These are phyloP conservation scores for Fabriciana adippe DNA, from an alignment of 2,888 invertebrate genomes.

Conservation along the genomic window DNA sequence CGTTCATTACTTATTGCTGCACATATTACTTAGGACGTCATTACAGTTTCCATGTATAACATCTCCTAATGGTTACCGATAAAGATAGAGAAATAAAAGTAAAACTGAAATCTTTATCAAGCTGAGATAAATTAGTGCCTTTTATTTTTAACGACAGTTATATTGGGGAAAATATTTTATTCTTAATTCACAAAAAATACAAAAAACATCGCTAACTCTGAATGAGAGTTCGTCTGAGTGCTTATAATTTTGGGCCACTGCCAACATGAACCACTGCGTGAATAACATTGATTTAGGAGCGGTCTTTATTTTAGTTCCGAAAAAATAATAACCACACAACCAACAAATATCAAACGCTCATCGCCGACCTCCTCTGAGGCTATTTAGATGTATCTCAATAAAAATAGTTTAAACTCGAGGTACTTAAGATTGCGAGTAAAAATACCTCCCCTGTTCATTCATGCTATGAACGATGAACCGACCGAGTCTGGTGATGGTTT, in stretches of 20 bases:
- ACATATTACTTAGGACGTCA: constrained; percentile 22
- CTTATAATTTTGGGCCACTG: constrained; percentile 31
- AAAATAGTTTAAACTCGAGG: constrained; percentile 56
- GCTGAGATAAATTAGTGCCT: constrained; percentile 4
- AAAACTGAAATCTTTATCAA: neutral
- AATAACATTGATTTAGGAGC: constrained; percentile 35
- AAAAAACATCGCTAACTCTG: constrained; percentile 23
- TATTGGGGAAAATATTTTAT: constrained; percentile 12
- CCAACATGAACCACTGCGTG: constrained; percentile 31
- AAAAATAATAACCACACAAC: constrained; percentile 30
- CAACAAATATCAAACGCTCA: constrained; percentile 24
- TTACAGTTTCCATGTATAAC: constrained; percentile 15
- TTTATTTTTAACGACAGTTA: constrained; percentile 3
- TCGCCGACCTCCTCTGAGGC: constrained; percentile 29
- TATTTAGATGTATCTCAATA: constrained; percentile 45
- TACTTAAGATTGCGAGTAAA: constrained; percentile 48
- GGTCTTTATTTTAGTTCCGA: constrained; percentile 34
- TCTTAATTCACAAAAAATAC: neutral
- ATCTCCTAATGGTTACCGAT: constrained; percentile 15
- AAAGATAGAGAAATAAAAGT: constrained; percentile 9
- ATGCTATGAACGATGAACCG: constrained; percentile 52
- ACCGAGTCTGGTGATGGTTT: constrained; percentile 52
- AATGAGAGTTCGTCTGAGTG: constrained; percentile 34
- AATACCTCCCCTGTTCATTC: constrained; percentile 62
- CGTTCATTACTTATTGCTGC: constrained; percentile 19